A percentile compares a stretch with the other conserved stretches of the same genome.
phyloP scores from a whole-genome alignment of 1,140 invertebrate species.

The Lasioglossum baleicum region DNA sequence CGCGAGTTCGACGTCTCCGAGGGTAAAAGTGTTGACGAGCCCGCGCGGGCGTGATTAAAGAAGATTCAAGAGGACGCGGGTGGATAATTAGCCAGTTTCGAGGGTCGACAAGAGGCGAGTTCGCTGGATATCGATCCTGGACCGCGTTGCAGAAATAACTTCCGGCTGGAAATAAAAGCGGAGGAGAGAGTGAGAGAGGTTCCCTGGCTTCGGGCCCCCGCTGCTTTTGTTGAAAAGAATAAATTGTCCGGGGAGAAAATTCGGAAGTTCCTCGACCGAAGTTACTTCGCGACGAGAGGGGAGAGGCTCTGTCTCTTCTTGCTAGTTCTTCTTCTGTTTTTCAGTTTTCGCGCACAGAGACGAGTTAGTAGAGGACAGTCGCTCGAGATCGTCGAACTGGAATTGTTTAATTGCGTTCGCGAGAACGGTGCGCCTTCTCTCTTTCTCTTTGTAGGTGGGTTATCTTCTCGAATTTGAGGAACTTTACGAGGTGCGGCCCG shows the following conservation, averaged over 20 bases:
- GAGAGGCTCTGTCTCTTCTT: not conserved
- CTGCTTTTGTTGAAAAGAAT: not conserved
- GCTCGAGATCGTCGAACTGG: not conserved
- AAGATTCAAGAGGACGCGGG: not conserved
- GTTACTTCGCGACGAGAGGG: not conserved
- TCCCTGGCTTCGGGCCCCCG: too few species aligned
- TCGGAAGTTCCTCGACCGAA: not conserved
- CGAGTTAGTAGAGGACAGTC: too few species aligned
- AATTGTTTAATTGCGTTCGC: slow-evolving; percentile 3
- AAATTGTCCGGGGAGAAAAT: not conserved
- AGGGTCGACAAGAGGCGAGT: not conserved
- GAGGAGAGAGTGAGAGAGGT: too few species aligned
- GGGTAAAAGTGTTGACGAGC: too few species aligned
- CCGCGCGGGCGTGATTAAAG: not conserved
- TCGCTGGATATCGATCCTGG: slow-evolving; percentile 21
- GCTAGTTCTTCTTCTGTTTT: too few species aligned
- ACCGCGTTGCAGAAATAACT: slow-evolving; percentile 32
- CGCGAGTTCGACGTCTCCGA: too few species aligned
- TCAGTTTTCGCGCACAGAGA: not conserved
- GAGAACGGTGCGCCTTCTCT: not conserved
- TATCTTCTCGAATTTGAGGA: not conserved
- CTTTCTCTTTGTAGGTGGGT: too few species aligned
- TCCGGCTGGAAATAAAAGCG: not conserved
- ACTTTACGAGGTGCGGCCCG: not conserved
- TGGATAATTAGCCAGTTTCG: slow-evolving; percentile 1